Percentiles rank a stretch among this genome's conserved stretches.
These are phyloP conservation scores for Abrostola triplasia DNA, from an alignment of 2,888 invertebrate species.

Conservation along the genomic window DNA sequence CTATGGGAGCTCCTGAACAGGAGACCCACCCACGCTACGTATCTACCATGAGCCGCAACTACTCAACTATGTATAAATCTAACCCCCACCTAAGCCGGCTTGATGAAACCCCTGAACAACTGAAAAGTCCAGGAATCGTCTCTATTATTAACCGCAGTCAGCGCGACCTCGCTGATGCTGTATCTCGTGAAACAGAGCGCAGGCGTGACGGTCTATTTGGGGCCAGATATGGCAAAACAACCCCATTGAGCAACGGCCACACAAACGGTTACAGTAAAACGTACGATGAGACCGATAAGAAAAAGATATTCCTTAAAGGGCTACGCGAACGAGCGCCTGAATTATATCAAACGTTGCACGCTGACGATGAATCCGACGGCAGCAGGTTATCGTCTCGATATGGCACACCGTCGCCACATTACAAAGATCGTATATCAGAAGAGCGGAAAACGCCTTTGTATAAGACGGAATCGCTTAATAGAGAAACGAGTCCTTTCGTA, in stretches of 20 bases:
- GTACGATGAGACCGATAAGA: constrained; percentile 88
- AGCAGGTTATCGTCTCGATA: constrained; percentile 83
- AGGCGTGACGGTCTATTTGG: constrained; percentile 87
- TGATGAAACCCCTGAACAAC: constrained; percentile 91
- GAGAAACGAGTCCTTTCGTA: constrained; percentile 84
- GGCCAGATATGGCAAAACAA: constrained; percentile 88
- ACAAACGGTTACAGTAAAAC: constrained; percentile 82
- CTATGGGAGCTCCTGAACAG: constrained; percentile 91
- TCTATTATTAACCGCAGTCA: constrained; percentile 95
- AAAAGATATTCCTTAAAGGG: constrained; percentile 91
- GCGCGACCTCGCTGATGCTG: constrained; percentile 91
- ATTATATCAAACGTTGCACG: constrained; percentile 91
- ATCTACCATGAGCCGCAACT: constrained; percentile 82
- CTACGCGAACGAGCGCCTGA: constrained; percentile 92
- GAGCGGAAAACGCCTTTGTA: constrained; percentile 81
- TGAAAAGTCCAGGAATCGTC: constrained; percentile 95
- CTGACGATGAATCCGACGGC: constrained; percentile 88
- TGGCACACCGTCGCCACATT: constrained; percentile 82
- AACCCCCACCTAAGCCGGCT: constrained; percentile 92
- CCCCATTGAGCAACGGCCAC: constrained; percentile 84
- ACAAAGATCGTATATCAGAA: constrained; percentile 84
- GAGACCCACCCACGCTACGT: constrained; percentile 84
- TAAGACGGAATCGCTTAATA: constrained; percentile 84
- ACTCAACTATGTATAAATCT: constrained; percentile 91
- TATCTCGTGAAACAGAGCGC: constrained; percentile 85